Evolutionary conservation across 1,140 invertebrate genomes (phyloP).

Genomic region (Zaprionus gabonicus): DNA sequence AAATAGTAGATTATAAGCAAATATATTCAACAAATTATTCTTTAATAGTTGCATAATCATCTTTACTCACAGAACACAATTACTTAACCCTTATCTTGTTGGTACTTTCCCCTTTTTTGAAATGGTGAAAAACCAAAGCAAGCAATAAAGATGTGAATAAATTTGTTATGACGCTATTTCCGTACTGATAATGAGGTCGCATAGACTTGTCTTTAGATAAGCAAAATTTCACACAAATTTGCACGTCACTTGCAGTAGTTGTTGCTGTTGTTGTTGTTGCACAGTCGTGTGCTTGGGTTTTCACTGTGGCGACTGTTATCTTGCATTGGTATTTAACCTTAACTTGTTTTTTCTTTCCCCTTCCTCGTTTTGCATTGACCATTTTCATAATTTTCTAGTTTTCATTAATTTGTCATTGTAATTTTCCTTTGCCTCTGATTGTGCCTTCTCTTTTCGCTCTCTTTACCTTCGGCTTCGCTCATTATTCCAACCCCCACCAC

Average conservation of each 20-base stretch:
- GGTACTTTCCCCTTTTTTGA: neutral
- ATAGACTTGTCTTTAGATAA: slow-evolving; percentile 23
- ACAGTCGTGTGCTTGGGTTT: neutral
- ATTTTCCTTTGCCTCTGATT: slow-evolving; percentile 53
- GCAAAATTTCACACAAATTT: slow-evolving; percentile 2
- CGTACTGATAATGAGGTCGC: neutral
- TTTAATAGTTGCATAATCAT: neutral
- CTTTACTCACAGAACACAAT: neutral
- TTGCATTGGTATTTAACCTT: slow-evolving; percentile 9
- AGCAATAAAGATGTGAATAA: neutral
- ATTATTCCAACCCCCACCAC: neutral
- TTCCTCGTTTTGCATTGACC: slow-evolving; percentile 17
- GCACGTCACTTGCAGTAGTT: neutral
- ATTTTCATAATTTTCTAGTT: slow-evolving; percentile 48
- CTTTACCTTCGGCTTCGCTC: neutral
- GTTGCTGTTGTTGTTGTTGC: too few species aligned
- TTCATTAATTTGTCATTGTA: slow-evolving; percentile 71
- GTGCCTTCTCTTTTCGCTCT: neutral
- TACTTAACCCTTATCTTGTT: slow-evolving; percentile 1
- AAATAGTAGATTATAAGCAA: neutral
- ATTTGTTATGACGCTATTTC: slow-evolving; percentile 7
- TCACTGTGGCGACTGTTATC: slow-evolving; percentile 18
- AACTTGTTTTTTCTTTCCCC: slow-evolving; percentile 7
- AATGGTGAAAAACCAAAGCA: neutral
- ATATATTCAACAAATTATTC: neutral